Evolutionary conservation across 2,797 vertebrate genomes (phyloP), one percentile per base, ranked within the genome.

Genomic region (Gila robusta): DNA sequence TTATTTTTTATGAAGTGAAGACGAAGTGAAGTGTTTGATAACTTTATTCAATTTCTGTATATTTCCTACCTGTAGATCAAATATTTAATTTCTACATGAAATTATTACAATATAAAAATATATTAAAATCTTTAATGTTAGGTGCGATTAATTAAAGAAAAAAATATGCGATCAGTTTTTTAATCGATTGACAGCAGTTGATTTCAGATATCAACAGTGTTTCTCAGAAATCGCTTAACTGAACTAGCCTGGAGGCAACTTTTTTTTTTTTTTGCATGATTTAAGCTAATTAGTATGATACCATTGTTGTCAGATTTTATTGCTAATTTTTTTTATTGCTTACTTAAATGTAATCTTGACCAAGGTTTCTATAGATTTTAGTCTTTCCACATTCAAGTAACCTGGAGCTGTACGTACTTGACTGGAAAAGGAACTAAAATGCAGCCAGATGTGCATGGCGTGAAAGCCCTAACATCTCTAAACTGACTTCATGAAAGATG

Each of bases 401-500:
- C 14, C 26, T 28, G 62, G 14, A 28, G 26, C 62, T 64, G 26
- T 64, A 64, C 14, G 12, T 64, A 26, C 12, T 64, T 64, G 62
- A 56, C 32, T 54, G 73, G 73, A 77, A 56, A 74, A 77, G 28
- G 6, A 77, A 16, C 35, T 62, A 19, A 67, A 28, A 66, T 32
- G 26, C 47, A 54, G 52, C 28, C 49, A 78, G 35, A 78, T 59
- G 35, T 78, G 35, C 35, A 62, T 41, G 12, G 49, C 16, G 39
- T 41, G 35, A 78, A 78, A 80, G 23, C 23, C 14, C 54, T 59
- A 78, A 64, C 39, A 47, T 47, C 37, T n/a, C 56, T 79, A 23
- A 62, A 26, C n/a, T 32, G 56, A 64, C 54, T 62, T 54, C 7
- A 39, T 79, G 4, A 77, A 78, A 62, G 37, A 79, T 79, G 37